These are phyloP conservation scores for Erynnis tages DNA, from an alignment of 2,888 invertebrate genomes.

Conservation along the genomic window DNA sequence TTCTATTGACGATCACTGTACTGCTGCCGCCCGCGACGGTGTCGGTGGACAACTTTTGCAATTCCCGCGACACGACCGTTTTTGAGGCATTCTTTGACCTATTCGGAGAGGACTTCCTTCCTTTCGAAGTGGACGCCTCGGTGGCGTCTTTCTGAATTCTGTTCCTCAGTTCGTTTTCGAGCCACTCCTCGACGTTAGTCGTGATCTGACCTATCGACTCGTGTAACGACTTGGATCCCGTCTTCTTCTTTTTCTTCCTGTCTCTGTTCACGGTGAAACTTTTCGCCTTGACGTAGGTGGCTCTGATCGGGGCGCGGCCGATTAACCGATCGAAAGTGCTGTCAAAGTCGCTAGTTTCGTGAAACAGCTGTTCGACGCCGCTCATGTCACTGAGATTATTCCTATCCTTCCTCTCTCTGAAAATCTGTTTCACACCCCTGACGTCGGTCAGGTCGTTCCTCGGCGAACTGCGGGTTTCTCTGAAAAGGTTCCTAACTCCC, in stretches of 20 bases:
- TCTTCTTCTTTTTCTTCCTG: constrained; percentile 38
- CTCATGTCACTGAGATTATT: constrained; percentile 51
- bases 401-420: constrained; percentile 37
- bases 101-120: constrained; percentile 10
- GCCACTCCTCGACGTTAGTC: constrained; percentile 54
- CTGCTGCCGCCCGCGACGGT: constrained; percentile 52
- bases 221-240: constrained; percentile 50
- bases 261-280: constrained; percentile 44
- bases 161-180: constrained; percentile 48
- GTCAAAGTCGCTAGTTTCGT: constrained; percentile 43
- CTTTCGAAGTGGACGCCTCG: constrained; percentile 11
- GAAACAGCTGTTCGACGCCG: constrained; percentile 60
- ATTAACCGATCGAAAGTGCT: constrained; percentile 51
- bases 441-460: constrained; percentile 58
- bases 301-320: constrained; percentile 49
- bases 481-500: constrained; percentile 60
- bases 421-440: constrained; percentile 52
- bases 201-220: constrained; percentile 44
- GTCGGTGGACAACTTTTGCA: constrained; percentile 50
- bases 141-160: constrained; percentile 37
- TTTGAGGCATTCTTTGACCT: constrained; percentile 22
- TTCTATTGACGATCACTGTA: constrained; percentile 41
- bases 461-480: constrained; percentile 43
- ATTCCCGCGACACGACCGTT: constrained; percentile 40
- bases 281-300: constrained; percentile 57